A percentile compares a stretch with the other conserved stretches of the same genome.
Conservation (phyloP, 1,140 invertebrate genomes). For the Drosophila triauraria region DNA sequence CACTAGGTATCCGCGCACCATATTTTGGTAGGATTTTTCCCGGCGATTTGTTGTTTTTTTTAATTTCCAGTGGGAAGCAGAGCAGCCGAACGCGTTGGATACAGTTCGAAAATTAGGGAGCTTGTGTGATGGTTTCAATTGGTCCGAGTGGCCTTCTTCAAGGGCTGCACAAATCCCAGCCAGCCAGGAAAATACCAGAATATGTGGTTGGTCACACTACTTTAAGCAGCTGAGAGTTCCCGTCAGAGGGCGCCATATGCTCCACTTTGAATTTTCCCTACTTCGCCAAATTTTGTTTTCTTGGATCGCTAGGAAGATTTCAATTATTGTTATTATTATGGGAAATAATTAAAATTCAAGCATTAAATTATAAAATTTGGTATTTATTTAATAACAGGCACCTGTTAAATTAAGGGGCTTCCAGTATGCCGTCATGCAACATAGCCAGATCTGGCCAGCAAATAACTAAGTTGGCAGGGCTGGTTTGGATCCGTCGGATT, state of each 20-base stretch:
- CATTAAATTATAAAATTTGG: too few relatives aligned
- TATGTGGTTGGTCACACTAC: not conserved
- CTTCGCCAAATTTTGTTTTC: too few relatives aligned
- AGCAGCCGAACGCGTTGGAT: slow-evolving; percentile 5
- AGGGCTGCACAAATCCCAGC: not conserved
- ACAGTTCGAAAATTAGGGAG: slow-evolving; percentile 14
- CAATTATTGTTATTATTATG: too few relatives aligned
- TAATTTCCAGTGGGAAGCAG: not conserved
- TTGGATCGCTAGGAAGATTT: too few relatives aligned
- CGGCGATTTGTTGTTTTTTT: slow-evolving; percentile 31
- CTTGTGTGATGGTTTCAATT: not conserved
- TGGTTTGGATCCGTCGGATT: not conserved
- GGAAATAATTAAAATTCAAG: too few relatives aligned
- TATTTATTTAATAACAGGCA: too few relatives aligned
- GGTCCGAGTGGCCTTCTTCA: not conserved
- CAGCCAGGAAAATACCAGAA: too few relatives aligned
- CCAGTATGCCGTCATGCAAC: too few relatives aligned
- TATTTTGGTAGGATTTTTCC: not conserved
- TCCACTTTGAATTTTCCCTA: too few relatives aligned
- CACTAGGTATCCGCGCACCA: slow-evolving; percentile 4
- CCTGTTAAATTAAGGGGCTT: too few relatives aligned
- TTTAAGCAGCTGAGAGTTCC: too few relatives aligned
- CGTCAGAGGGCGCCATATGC: too few relatives aligned
- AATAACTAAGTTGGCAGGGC: not conserved
- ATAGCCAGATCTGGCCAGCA: not conserved